Conservation (phyloP, 2,888 invertebrate genomes). For the Cosmia pyralina region DNA sequence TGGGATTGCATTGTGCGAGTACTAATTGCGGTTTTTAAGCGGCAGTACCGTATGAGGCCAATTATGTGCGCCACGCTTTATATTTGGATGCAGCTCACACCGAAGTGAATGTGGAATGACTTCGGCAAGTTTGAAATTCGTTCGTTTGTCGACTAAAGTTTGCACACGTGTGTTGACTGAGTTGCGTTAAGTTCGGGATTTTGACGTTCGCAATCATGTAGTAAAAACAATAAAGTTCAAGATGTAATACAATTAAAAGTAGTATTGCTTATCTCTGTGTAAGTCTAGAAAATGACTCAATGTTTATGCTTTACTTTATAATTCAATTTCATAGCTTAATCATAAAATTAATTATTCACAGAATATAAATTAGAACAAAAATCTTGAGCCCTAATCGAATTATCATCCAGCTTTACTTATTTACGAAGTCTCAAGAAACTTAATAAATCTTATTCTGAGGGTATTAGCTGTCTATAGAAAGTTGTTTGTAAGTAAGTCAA, state of each 20-base stretch:
- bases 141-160: background rate
- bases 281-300: background rate
- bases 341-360: slow-evolving; percentile 6
- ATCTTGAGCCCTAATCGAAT: slow-evolving; percentile 1
- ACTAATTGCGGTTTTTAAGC: slow-evolving; percentile 70
- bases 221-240: background rate
- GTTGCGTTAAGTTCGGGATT: background rate
- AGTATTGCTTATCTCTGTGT: background rate
- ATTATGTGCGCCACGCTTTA: slow-evolving; percentile 69
- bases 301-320: background rate
- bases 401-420: slow-evolving; percentile 39
- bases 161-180: background rate
- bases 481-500: slow-evolving; percentile 41
- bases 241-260: background rate
- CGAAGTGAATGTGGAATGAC: slow-evolving; percentile 14
- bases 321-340: background rate
- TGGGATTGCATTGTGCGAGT: slow-evolving; percentile 60
- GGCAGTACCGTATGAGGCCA: slow-evolving; percentile 64
- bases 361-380: background rate
- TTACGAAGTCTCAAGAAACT: slow-evolving; percentile 30
- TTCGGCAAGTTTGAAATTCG: background rate
- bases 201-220: background rate
- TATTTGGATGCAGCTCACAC: slow-evolving; percentile 54
- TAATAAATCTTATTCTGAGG: slow-evolving; percentile 33
- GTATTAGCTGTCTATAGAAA: slow-evolving; percentile 14